phyloP scores from a whole-genome alignment of 2,797 vertebrate genomes.

The Merluccius polli region DNA sequence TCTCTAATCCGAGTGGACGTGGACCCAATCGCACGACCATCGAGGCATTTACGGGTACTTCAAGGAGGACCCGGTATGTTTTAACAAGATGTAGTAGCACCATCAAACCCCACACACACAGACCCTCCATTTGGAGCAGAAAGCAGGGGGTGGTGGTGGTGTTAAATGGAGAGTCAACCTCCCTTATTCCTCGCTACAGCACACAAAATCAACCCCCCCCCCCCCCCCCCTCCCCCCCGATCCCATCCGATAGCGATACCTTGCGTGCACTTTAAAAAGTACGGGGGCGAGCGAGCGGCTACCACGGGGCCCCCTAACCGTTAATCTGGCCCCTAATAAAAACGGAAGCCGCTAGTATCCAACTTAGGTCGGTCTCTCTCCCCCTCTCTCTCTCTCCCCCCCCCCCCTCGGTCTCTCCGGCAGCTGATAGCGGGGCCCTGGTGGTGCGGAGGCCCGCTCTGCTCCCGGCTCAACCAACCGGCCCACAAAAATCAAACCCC shows the following conservation, averaged over 20 bases:
- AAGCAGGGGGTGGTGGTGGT: background rate
- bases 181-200: background rate
- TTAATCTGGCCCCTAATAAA: background rate
- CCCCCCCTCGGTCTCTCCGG: conserved; percentile 17
- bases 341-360: background rate
- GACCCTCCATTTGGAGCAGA: background rate
- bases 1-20: background rate
- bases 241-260: background rate
- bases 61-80: background rate
- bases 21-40: background rate
- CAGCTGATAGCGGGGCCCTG: conserved; percentile 45
- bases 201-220: too few species aligned
- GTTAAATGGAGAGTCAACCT: background rate
- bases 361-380: too few species aligned
- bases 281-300: background rate
- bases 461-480: conserved; percentile 49
- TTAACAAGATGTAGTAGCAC: background rate
- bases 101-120: background rate
- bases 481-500: conserved; percentile 37
- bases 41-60: background rate
- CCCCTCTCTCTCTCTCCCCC: too few species aligned
- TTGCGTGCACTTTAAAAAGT: background rate
- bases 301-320: background rate
- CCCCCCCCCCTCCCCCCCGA: too few species aligned
- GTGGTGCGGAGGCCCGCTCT: conserved; percentile 57